phyloP scores from a whole-genome alignment of 2,888 invertebrate species.

The Panopea generosa region DNA sequence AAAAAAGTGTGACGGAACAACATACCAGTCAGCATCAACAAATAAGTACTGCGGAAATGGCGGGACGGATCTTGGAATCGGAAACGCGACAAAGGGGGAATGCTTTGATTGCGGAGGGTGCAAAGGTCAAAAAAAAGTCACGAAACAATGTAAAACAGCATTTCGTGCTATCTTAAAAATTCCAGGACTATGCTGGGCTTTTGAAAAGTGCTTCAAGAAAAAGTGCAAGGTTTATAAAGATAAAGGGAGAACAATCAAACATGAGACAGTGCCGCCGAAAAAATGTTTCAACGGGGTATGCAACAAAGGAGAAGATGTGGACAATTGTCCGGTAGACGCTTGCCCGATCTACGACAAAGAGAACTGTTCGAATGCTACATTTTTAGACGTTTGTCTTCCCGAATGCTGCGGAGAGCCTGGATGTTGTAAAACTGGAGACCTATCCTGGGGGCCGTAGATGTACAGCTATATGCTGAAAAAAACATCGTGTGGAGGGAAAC shows the following conservation, averaged over 20 bases:
- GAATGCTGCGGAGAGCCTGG: too few species aligned
- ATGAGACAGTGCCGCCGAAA: not conserved
- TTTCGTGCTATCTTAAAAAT: not conserved
- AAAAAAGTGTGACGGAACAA: not conserved
- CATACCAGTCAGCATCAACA: not conserved
- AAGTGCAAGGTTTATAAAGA: not conserved
- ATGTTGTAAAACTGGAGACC: too few species aligned
- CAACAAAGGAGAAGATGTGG: not conserved
- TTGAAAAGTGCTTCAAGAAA: not conserved
- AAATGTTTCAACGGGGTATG: not conserved
- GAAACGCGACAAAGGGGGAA: not conserved
- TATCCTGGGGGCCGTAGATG: too few species aligned
- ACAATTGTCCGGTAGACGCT: not conserved
- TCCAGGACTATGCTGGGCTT: not conserved
- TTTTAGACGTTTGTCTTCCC: too few species aligned
- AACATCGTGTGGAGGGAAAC: too few species aligned
- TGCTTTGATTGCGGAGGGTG: not conserved
- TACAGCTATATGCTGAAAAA: too few species aligned
- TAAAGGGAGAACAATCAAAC: too few species aligned
- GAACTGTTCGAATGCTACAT: too few species aligned
- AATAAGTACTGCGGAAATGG: not conserved
- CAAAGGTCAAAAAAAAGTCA: not conserved
- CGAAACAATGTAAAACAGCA: not conserved
- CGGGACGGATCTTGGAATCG: not conserved
- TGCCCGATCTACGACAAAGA: not conserved